A percentile compares a stretch with the other conserved stretches of the same genome.
phyloP scores from a whole-genome alignment of 2,113 vertebrate species.

The Scortum barcoo region DNA sequence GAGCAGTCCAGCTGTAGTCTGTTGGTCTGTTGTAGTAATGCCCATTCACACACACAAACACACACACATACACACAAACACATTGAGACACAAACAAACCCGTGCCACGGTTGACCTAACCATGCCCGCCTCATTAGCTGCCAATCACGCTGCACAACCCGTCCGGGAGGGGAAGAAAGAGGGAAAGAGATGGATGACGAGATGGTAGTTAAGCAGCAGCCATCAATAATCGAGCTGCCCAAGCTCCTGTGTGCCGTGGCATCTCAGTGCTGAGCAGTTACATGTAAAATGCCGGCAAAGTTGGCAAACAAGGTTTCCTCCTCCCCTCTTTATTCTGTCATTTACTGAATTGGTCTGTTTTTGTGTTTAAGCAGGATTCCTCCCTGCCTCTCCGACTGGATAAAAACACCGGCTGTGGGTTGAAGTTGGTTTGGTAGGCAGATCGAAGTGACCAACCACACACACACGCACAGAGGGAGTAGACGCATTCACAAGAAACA shows the following conservation, averaged over 20 bases:
- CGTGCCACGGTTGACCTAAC: slow-evolving; percentile 72
- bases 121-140: slow-evolving; percentile 78
- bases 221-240: slow-evolving; percentile 50
- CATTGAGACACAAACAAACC: slow-evolving; percentile 68
- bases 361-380: slow-evolving; percentile 37
- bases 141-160: slow-evolving; percentile 74
- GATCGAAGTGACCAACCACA: slow-evolving; percentile 45
- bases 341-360: slow-evolving; percentile 27
- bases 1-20: slow-evolving; percentile 65
- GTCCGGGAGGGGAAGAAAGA: slow-evolving; percentile 26
- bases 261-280: slow-evolving; percentile 27
- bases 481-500: slow-evolving; percentile 36
- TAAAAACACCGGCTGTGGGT: slow-evolving; percentile 49
- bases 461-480: slow-evolving; percentile 40
- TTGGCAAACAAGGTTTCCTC: slow-evolving; percentile 12
- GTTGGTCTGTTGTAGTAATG: slow-evolving; percentile 68
- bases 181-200: slow-evolving; percentile 41
- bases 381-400: slow-evolving; percentile 27
- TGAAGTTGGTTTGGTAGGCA: slow-evolving; percentile 42
- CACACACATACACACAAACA: slow-evolving; percentile 43
- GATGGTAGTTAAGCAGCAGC: slow-evolving; percentile 60
- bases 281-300: slow-evolving; percentile 19
- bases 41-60: slow-evolving; percentile 50
- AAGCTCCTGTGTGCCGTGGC: slow-evolving; percentile 5
- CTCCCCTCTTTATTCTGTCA: slow-evolving; percentile 3